These are phyloP conservation scores for Eurypyga helias DNA, from an alignment of 2,113 vertebrate species.

Conservation along the genomic window DNA sequence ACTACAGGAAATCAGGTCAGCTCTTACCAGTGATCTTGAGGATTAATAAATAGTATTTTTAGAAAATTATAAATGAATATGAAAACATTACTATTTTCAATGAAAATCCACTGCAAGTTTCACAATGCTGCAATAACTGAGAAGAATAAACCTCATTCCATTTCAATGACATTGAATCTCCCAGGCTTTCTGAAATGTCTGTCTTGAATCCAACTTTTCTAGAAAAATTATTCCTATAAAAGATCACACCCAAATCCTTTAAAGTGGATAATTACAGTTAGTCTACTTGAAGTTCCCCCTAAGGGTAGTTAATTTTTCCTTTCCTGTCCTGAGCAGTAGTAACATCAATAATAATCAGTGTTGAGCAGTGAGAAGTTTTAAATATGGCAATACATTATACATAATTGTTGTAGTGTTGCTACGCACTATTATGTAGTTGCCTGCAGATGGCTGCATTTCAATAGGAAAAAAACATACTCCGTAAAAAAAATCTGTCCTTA, in stretches of 20 bases:
- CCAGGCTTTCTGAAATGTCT: not conserved
- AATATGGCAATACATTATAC: not conserved
- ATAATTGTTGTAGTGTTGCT: not conserved
- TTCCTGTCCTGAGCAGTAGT: not conserved
- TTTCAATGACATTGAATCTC: not conserved
- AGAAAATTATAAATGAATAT: not conserved
- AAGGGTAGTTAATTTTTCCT: not conserved
- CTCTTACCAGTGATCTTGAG: not conserved
- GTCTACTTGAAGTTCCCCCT: not conserved
- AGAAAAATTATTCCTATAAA: not conserved
- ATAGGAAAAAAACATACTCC: not conserved
- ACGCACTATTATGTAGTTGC: not conserved
- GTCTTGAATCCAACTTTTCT: not conserved
- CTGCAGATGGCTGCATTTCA: conserved; percentile 65
- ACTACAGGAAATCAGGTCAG: not conserved
- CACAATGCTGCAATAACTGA: not conserved
- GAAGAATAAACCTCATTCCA: not conserved
- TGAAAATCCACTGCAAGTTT: not conserved
- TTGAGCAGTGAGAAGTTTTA: not conserved
- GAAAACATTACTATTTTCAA: not conserved
- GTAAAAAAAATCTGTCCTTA: not conserved
- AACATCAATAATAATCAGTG: not conserved
- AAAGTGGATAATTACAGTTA: not conserved
- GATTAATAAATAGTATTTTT: not conserved
- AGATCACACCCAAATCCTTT: not conserved